These are phyloP conservation scores for Sinocyclocheilus anophthalmus DNA, from an alignment of 2,113 vertebrate genomes.

Conservation along the genomic window DNA sequence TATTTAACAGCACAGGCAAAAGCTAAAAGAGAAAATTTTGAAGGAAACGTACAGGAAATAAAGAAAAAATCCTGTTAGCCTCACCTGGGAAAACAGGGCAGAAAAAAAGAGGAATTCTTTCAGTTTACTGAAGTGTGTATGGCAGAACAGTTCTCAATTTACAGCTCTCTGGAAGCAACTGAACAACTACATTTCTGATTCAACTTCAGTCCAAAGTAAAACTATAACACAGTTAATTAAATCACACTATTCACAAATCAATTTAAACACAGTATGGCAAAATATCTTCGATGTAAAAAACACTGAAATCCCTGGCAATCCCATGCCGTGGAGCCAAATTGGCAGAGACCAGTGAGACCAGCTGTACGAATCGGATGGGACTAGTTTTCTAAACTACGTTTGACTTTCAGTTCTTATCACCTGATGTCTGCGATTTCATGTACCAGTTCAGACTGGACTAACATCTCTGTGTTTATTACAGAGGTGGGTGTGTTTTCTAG, in stretches of 20 bases:
- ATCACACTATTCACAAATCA: not conserved
- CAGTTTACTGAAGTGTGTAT: no score
- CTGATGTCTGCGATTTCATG: no score
- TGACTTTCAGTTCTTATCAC: no score
- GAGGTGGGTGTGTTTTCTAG: no score
- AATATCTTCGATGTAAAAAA: not conserved
- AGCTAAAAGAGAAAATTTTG: not conserved
- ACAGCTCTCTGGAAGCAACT: not conserved
- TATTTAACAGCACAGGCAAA: constrained; percentile 21
- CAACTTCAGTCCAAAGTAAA: not conserved
- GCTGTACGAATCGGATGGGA: not conserved
- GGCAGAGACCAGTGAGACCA: not conserved
- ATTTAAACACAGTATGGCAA: not conserved
- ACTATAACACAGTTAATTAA: not conserved
- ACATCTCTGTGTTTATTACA: no score
- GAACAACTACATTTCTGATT: not conserved
- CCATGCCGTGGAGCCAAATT: not conserved
- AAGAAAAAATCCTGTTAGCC: not conserved
- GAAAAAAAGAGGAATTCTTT: not conserved
- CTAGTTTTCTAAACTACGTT: no score
- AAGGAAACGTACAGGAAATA: not conserved
- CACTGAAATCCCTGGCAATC: not conserved
- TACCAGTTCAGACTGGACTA: no score
- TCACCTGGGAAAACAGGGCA: not conserved
- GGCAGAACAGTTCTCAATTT: not conserved